Base-by-base conservation (phyloP, 2,888 invertebrate genomes). In the Hemicrepidius hirtus region DNA sequence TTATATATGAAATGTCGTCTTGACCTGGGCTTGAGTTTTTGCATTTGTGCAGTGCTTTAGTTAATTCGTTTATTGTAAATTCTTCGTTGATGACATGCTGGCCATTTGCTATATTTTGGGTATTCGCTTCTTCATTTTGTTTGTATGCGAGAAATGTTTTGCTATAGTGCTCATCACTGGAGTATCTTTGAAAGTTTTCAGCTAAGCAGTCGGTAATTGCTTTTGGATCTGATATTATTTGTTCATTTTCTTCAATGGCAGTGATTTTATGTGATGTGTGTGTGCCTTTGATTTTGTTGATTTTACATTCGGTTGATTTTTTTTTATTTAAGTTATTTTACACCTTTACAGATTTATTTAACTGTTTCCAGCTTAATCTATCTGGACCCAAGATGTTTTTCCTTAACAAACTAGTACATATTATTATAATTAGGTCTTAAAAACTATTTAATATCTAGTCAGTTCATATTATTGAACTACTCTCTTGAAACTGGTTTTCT, bases 171-270 rank as follows among this genome's bases (percentile, higher is more conserved):
- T 40, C 10, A 3, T 3, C 10, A 10, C 40, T 40, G 10, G 40
- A 40, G 13, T 40, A 6, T 3, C 10, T 3, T 40, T 40, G 40
- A 10, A 40, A 40, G 3, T 3, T 13, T 40, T 40, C 10, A 3
- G 12, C 40, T 3, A 40, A 10, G 13, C 40, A 40, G 40, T 40
- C 10, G 3, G 40, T 3, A 10, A 10, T 13, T 40, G 3, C 40
- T 10, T 40, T 40, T 40, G 40, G 40, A 40, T 40, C 40, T 40
- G 40, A 40, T n/a, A 40, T 40, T 3, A 40, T 40, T n/a, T 40
- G 40, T 2, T 10, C 10, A 13, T 40, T 10, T 40, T 6, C 40
- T 10, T 28, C 28, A 28, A 28, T 28, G 28, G 4, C 6, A 4
- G 28, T 28, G 6, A 28, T 28, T 28, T 28, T 28, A 28, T 28